Percentiles rank a stretch among this genome's conserved stretches.
phyloP scores from a whole-genome alignment of 2,888 invertebrate genomes.

The Eristalinus aeneus region DNA sequence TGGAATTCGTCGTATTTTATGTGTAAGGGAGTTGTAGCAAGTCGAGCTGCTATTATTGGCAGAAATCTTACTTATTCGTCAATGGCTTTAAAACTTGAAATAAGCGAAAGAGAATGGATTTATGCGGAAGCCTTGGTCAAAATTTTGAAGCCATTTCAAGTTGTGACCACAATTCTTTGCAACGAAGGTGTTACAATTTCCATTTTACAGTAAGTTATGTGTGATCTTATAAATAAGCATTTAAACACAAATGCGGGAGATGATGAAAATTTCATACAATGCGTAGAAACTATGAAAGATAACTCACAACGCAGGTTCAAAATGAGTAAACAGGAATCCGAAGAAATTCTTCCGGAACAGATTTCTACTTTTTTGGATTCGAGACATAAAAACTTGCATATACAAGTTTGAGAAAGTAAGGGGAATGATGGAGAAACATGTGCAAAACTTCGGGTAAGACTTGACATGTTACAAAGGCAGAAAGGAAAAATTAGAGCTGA shows the following conservation, averaged over 20 bases:
- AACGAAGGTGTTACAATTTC: conserved; percentile 11
- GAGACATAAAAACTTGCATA: no score
- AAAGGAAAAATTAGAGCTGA: no score
- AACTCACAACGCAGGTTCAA: no score
- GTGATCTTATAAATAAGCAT: neutral
- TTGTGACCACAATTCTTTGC: conserved; percentile 6
- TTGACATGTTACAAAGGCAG: no score
- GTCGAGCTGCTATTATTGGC: neutral
- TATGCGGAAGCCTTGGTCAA: neutral
- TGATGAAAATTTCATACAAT: neutral
- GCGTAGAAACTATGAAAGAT: no score
- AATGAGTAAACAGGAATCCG: neutral
- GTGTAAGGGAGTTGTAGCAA: no score
- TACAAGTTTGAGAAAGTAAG: no score
- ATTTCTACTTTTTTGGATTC: no score
- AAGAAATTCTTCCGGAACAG: no score
- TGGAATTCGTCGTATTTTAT: no score
- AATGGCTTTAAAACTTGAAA: neutral
- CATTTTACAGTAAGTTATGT: neutral
- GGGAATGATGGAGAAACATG: no score
- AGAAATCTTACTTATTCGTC: neutral
- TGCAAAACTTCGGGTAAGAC: no score
- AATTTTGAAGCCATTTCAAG: conserved; percentile 14
- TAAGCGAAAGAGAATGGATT: neutral
- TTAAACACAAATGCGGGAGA: neutral